Evolutionary conservation across 30 jellyfish, hydroid and myxozoan species (phyloP).

Genomic region (Rhopilema esculentum): DNA sequence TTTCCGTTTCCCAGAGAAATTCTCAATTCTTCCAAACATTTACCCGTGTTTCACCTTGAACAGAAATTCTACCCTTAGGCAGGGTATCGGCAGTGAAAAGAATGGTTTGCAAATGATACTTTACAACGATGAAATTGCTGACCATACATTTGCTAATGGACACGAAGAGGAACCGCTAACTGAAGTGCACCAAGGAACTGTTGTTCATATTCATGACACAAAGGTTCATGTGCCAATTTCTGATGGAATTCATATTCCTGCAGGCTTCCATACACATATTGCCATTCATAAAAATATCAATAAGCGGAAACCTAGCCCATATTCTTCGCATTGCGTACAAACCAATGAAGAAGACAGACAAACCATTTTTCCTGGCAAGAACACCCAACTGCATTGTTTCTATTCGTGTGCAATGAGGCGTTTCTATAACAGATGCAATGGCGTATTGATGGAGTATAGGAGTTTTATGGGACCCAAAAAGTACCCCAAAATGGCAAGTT

Average conservation of each 20-base stretch:
- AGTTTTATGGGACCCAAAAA: background rate
- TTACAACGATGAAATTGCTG: background rate
- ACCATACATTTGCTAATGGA: background rate
- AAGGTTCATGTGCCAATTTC: background rate
- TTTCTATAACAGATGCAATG: background rate
- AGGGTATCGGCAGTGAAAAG: background rate
- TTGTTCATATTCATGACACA: constrained; percentile 10
- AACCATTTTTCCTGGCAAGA: constrained; percentile 12
- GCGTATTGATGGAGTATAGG: constrained; percentile 3
- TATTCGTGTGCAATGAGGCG: background rate
- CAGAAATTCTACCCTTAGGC: constrained; percentile 24
- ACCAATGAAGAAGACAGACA: background rate
- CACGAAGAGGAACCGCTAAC: background rate
- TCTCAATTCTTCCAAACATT: constrained; percentile 5
- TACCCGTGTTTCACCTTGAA: constrained; percentile 46
- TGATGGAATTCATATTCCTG: constrained; percentile 9
- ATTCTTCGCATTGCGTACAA: background rate
- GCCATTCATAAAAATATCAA: background rate
- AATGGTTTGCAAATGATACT: constrained; percentile 50
- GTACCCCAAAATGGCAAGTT: background rate
- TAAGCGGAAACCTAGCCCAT: constrained; percentile 17
- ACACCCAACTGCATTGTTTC: background rate
- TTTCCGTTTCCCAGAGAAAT: constrained; percentile 20
- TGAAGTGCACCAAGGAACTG: background rate
- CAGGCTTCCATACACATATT: constrained; percentile 28